Percentiles rank a stretch among this genome's conserved stretches.
These are phyloP conservation scores for Drosophila orena DNA, from an alignment of 1,140 invertebrate species.

Conservation along the genomic window DNA sequence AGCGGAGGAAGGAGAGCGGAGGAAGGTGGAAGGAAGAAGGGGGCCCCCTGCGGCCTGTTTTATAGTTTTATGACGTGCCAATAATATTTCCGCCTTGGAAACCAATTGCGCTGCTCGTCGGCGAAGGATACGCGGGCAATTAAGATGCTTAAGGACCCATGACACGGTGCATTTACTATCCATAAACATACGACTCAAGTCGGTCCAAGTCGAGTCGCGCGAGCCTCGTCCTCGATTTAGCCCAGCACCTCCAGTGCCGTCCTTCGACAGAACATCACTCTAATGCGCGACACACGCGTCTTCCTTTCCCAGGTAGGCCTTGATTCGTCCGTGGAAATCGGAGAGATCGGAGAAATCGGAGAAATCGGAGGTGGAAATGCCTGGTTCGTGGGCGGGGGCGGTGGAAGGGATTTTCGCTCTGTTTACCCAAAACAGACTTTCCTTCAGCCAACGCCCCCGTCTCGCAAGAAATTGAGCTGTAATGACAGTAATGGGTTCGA, in stretches of 20 bases:
- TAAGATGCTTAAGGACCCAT: constrained; percentile 81
- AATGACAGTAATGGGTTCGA: constrained; percentile 11
- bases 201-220: constrained; percentile 65
- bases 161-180: constrained; percentile 77
- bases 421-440: constrained; percentile 77
- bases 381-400: constrained; percentile 27
- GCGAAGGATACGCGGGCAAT: constrained; percentile 79
- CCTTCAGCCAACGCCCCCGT: constrained; percentile 46
- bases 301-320: constrained; percentile 63
- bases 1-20: constrained; percentile 2
- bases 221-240: constrained; percentile 53
- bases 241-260: constrained; percentile 1
- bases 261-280: constrained; percentile 72
- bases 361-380: constrained; percentile 41
- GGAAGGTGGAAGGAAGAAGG: constrained; percentile 6
- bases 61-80: constrained; percentile 83
- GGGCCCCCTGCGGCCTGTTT: constrained; percentile 76
- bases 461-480: constrained; percentile 17
- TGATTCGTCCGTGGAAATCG: constrained; percentile 60
- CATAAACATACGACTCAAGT: constrained; percentile 60
- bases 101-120: constrained; percentile 64
- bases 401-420: constrained; percentile 43
- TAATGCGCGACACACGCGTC: constrained; percentile 79
- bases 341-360: constrained; percentile 46
- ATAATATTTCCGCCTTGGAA: constrained; percentile 83